Conservation (phyloP, 2,113 vertebrate species). For the Apteryx owenii region DNA sequence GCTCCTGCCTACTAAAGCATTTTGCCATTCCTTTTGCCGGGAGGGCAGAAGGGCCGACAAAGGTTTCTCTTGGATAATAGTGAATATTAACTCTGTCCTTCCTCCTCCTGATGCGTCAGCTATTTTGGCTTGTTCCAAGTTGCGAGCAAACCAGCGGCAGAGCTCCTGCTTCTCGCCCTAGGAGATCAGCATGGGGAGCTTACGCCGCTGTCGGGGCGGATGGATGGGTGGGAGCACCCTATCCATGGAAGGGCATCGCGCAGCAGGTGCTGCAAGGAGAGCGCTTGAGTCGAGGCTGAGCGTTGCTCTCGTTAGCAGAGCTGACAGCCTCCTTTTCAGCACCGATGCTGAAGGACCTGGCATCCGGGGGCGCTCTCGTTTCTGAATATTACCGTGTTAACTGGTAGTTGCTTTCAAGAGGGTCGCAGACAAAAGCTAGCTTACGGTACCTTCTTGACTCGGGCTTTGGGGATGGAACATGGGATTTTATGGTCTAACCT, state of each 20-base stretch:
- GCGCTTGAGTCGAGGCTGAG: neutral
- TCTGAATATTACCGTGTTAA: no score
- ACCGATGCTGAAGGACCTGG: neutral
- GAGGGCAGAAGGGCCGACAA: neutral
- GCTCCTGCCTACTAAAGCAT: neutral
- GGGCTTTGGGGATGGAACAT: neutral
- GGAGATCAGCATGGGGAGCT: neutral
- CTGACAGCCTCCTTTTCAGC: neutral
- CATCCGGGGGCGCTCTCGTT: neutral
- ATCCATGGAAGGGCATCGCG: no score
- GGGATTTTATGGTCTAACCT: neutral
- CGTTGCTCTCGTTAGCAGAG: neutral
- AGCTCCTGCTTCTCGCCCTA: neutral
- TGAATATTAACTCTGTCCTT: neutral
- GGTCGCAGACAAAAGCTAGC: neutral
- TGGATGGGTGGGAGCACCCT: neutral
- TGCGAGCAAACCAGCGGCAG: no score
- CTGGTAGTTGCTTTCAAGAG: neutral
- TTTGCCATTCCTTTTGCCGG: neutral
- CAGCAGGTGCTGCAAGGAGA: neutral
- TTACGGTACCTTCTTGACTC: neutral
- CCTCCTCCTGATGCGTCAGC: neutral
- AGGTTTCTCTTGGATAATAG: neutral
- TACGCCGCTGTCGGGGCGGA: accelerated
- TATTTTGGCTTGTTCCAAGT: neutral